Evolutionary conservation across 2,797 vertebrate species (phyloP).

Genomic region (Enteromius argenteus): DNA sequence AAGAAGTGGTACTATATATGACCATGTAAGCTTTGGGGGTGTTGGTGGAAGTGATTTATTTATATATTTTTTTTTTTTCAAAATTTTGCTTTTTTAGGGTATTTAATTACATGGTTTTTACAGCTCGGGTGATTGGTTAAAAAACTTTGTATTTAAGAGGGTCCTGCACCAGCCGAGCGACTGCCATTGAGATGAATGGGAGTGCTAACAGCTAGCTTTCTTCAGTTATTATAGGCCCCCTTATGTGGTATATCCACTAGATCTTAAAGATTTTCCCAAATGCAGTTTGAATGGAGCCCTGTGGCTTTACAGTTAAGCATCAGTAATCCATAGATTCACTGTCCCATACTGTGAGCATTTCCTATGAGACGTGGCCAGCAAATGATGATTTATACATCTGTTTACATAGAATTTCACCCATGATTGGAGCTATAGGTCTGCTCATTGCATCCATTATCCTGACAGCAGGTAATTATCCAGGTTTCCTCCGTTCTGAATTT

Average conservation of each 20-base stretch:
- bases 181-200: not conserved
- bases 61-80: too few species aligned
- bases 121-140: not conserved
- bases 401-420: slow-evolving; percentile 60
- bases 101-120: not conserved
- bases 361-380: slow-evolving; percentile 23
- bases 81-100: not conserved
- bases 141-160: not conserved
- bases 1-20: not conserved
- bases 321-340: slow-evolving; percentile 41
- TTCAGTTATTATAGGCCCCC: not conserved
- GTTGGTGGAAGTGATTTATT: not conserved
- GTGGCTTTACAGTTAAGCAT: slow-evolving; percentile 14
- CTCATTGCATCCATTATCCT: slow-evolving; percentile 50
- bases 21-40: not conserved
- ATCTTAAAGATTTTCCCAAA: not conserved
- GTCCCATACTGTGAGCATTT: slow-evolving; percentile 11
- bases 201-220: not conserved
- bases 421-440: slow-evolving; percentile 55
- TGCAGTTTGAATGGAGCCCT: not conserved
- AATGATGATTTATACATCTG: slow-evolving; percentile 65
- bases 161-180: not conserved
- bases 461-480: slow-evolving; percentile 58
- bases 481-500: slow-evolving; percentile 58
- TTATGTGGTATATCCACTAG: not conserved